Evolutionary conservation across 2,888 invertebrate species (phyloP).

Genomic region (Nyleta sp.): DNA sequence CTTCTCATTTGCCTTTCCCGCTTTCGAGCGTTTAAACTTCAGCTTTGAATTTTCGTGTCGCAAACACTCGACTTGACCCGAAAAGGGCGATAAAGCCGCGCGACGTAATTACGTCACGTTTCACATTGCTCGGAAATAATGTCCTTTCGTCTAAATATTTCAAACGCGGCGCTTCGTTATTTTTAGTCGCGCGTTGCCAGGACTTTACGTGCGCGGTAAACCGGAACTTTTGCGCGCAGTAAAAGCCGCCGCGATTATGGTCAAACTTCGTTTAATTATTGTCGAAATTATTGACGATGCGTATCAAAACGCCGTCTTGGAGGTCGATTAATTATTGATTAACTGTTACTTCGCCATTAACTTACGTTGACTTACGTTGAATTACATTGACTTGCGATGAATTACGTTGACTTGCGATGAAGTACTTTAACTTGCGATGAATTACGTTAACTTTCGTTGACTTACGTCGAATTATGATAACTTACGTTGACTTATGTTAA

Average conservation of each 20-base stretch:
- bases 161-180: conserved; percentile 10
- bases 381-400: too few relatives aligned
- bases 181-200: not conserved
- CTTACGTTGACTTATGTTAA: too few relatives aligned
- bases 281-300: conserved; percentile 69
- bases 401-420: too few relatives aligned
- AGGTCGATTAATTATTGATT: conserved; percentile 10
- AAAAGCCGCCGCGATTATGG: conserved; percentile 45
- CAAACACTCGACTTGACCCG: not conserved
- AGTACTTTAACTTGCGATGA: too few relatives aligned
- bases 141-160: conserved; percentile 12
- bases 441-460: too few relatives aligned
- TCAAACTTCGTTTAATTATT: conserved; percentile 78
- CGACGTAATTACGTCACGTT: conserved; percentile 8
- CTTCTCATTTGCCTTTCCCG: too few relatives aligned
- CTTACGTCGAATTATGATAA: too few relatives aligned
- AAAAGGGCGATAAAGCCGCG: not conserved
- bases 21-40: too few relatives aligned
- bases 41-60: not conserved
- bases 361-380: too few relatives aligned
- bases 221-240: conserved; percentile 21
- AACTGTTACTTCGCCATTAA: conserved; percentile 25
- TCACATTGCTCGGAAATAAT: not conserved
- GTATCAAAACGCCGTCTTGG: conserved; percentile 16
- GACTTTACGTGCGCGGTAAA: conserved; percentile 11